These are phyloP conservation scores for Cliona cf. orientalis DNA, from an alignment of 37 sponge, comb jelly and placozoan genomes.

Conservation along the genomic window DNA sequence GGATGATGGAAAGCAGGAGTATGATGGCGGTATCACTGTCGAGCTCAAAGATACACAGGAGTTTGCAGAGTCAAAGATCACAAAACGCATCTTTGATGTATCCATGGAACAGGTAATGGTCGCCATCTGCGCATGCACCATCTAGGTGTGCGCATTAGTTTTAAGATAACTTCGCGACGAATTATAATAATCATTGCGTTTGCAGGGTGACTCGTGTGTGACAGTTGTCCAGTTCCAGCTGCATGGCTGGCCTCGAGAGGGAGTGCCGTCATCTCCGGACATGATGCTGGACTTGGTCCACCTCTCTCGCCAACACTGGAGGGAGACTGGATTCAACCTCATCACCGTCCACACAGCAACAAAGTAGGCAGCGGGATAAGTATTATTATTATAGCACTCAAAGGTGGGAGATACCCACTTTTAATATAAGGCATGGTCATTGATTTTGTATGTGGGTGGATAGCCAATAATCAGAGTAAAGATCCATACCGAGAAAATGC, in stretches of 20 bases:
- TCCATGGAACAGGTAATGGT: neutral
- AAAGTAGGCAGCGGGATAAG: too few relatives aligned
- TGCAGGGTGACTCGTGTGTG: neutral
- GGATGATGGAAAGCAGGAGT: neutral
- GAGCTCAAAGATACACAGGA: neutral
- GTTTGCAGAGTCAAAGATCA: neutral
- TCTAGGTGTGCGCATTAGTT: neutral
- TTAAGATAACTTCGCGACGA: neutral
- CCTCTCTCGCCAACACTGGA: constrained; percentile 12
- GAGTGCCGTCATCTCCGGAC: constrained; percentile 25
- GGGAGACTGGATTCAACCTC: constrained; percentile 14
- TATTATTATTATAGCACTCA: too few relatives aligned
- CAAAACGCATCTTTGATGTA: neutral
- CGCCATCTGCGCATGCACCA: too few relatives aligned
- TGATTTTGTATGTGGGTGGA: too few relatives aligned
- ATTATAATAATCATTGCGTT: neutral
- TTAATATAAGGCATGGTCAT: neutral
- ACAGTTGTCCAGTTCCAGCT: constrained; percentile 51
- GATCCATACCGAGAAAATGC: too few relatives aligned
- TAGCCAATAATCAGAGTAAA: too few relatives aligned
- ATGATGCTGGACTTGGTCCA: constrained; percentile 30
- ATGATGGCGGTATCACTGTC: constrained; percentile 3
- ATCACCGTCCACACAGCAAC: constrained; percentile 27
- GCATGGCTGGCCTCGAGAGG: constrained; percentile 53
- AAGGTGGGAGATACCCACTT: neutral